Evolutionary conservation across 2,113 vertebrate genomes (phyloP).

Genomic region (Corvus hawaiiensis): DNA sequence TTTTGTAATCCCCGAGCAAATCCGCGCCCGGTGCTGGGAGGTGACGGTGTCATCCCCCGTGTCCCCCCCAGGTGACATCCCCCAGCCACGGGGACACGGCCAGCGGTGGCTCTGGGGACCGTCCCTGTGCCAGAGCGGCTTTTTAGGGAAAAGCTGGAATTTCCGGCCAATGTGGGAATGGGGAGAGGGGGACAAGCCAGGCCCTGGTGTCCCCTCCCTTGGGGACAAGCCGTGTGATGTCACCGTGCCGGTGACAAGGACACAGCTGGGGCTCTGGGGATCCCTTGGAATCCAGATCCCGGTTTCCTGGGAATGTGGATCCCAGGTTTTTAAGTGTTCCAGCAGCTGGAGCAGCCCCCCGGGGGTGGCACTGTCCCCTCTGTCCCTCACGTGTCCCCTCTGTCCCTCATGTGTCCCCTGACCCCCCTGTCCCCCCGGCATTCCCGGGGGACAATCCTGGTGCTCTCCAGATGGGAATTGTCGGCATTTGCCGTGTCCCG

Average conservation of each 20-base stretch:
- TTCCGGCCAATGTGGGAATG: not conserved
- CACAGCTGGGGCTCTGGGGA: not conserved
- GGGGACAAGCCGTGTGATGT: not conserved
- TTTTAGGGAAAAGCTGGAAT: not conserved
- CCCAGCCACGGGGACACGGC: not conserved
- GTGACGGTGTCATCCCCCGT: not conserved
- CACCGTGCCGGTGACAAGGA: not conserved
- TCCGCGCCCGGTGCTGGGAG: not conserved
- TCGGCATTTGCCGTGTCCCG: not conserved
- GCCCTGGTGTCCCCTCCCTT: not conserved
- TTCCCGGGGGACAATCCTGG: not conserved
- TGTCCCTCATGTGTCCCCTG: not conserved
- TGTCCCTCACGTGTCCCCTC: not conserved
- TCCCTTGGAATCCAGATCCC: not conserved
- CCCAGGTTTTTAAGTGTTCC: not conserved
- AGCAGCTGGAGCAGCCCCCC: not conserved
- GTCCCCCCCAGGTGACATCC: not conserved
- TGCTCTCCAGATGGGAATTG: not conserved
- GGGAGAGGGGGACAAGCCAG: not conserved
- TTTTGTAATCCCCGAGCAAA: not conserved
- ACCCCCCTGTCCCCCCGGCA: not conserved
- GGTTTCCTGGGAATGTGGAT: not conserved
- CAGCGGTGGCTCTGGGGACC: not conserved
- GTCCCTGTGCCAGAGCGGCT: fast-evolving
- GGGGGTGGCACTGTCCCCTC: not conserved